Conservation (phyloP, 2,797 vertebrate genomes). For the Sternotherus odoratus region DNA sequence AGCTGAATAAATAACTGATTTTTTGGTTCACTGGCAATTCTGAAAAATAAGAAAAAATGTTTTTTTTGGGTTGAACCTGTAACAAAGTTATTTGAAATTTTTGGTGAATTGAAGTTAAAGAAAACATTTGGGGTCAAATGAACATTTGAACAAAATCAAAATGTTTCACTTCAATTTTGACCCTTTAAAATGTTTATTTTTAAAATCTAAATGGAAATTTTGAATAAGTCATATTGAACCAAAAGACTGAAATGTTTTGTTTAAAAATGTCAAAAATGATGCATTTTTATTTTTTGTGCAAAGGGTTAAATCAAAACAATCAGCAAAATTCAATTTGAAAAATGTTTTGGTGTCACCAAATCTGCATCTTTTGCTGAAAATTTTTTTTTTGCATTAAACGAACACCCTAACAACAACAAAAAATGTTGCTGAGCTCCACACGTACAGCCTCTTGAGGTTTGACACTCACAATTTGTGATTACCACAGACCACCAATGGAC, state of each 20-base stretch:
- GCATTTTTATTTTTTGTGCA: neutral
- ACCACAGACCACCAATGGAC: neutral
- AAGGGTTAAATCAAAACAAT: neutral
- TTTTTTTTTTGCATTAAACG: too few species aligned
- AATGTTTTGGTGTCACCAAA: neutral
- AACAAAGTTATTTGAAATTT: neutral
- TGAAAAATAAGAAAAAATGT: neutral
- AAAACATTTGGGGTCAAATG: neutral
- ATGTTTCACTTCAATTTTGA: neutral
- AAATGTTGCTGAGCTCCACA: neutral
- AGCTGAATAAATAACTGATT: neutral
- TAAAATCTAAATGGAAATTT: neutral
- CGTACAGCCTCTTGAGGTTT: neutral
- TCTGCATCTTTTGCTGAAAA: neutral
- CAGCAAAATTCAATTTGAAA: neutral
- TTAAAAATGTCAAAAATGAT: neutral
- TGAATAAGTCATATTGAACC: neutral
- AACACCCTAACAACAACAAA: too few species aligned
- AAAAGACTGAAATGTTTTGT: neutral
- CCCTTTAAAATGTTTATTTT: neutral
- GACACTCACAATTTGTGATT: neutral
- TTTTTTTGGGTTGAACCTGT: neutral
- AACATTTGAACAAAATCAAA: neutral
- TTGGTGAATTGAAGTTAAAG: neutral
- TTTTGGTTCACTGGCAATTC: neutral